Conservation (phyloP, 1,140 invertebrate genomes). For the Drosophila bocki region DNA sequence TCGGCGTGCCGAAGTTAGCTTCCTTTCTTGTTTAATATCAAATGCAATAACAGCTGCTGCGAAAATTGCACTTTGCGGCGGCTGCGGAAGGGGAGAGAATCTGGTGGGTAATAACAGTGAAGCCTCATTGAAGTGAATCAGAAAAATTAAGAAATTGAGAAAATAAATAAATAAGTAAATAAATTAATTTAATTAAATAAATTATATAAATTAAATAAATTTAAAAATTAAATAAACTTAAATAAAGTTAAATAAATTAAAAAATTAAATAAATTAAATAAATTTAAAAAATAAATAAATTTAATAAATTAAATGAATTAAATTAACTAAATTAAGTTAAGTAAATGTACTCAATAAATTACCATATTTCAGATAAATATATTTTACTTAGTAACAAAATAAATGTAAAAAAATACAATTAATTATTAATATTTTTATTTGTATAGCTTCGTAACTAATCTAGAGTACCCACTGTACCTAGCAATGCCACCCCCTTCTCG, state of each 20-base stretch:
- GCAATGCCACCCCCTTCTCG: neutral
- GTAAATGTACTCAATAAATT: neutral
- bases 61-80: constrained; percentile 48
- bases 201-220: neutral
- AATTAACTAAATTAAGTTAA: neutral
- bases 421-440: neutral
- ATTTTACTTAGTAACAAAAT: too few relatives aligned
- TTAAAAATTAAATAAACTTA: neutral
- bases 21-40: constrained; percentile 49
- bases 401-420: neutral
- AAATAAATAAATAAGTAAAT: neutral
- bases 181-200: too few relatives aligned
- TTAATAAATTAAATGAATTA: too few relatives aligned
- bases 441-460: too few relatives aligned
- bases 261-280: neutral
- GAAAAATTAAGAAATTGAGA: neutral
- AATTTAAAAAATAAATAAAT: neutral
- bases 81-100: neutral
- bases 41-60: constrained; percentile 48
- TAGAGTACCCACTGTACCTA: neutral
- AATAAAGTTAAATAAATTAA: neutral
- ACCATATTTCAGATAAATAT: too few relatives aligned
- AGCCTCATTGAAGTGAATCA: neutral
- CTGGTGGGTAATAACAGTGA: neutral
- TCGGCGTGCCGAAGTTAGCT: too few relatives aligned